Conservation (phyloP, 2,888 invertebrate genomes). For the Troglohyphantes excavatus region DNA sequence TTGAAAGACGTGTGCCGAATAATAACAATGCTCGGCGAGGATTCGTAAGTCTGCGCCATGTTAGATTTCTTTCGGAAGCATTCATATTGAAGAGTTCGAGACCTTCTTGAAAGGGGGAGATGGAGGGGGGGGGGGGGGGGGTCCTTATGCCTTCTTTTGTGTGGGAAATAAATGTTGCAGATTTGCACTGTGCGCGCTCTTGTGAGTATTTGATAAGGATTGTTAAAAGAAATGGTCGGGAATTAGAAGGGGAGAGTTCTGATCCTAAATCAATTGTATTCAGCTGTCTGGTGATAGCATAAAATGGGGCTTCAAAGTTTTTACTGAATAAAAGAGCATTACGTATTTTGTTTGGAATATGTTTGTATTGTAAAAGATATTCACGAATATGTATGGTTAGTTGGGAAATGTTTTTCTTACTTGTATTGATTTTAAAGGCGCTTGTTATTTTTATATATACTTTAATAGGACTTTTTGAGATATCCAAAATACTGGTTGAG, state of each 20-base stretch:
- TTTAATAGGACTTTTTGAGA: too few species aligned
- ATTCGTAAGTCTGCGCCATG: not conserved
- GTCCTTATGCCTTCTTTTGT: not conserved
- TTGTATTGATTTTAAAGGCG: too few species aligned
- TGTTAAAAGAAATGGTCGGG: not conserved
- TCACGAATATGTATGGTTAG: too few species aligned
- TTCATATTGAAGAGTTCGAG: not conserved
- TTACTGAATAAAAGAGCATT: not conserved
- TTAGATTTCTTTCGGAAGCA: not conserved
- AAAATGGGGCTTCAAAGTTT: not conserved
- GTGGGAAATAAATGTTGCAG: not conserved
- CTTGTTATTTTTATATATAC: too few species aligned
- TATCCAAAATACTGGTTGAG: too few species aligned
- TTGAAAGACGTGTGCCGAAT: not conserved
- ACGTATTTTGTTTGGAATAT: not conserved
- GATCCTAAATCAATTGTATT: constrained; percentile 2
- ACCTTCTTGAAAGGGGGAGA: not conserved
- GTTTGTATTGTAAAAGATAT: too few species aligned
- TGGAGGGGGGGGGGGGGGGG: too few species aligned
- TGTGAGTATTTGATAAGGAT: not conserved
- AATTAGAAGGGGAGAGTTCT: not conserved
- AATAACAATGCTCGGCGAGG: not conserved
- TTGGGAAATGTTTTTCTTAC: too few species aligned
- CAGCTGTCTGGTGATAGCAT: not conserved
- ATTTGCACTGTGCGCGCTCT: not conserved